phyloP scores from a whole-genome alignment of 2,113 vertebrate genomes.

The Mionectes macconnelli region DNA sequence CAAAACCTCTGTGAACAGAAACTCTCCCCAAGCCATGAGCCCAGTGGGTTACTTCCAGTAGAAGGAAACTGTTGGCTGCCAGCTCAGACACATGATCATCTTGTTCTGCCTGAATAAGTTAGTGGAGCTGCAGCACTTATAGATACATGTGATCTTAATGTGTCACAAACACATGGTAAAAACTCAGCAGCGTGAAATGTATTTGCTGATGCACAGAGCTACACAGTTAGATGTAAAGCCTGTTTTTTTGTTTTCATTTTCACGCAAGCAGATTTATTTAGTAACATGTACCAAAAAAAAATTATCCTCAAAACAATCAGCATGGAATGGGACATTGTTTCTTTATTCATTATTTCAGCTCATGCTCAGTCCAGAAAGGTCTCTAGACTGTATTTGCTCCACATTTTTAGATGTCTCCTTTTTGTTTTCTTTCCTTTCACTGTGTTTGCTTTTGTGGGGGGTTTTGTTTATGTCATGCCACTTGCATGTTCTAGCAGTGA shows the following conservation, averaged over 20 bases:
- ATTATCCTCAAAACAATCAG: neutral
- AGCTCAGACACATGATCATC: neutral
- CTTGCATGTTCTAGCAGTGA: neutral
- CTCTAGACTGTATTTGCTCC: neutral
- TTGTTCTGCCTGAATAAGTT: constrained; percentile 9
- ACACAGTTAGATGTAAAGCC: neutral
- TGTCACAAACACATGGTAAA: neutral
- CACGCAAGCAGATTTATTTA: neutral
- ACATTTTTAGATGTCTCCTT: neutral
- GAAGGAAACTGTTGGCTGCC: neutral
- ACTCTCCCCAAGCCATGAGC: neutral
- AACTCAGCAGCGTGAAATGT: neutral
- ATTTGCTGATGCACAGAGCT: neutral
- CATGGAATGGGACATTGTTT: neutral
- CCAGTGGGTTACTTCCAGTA: neutral
- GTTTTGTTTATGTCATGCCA: neutral
- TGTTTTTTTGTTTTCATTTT: neutral
- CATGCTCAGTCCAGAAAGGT: neutral
- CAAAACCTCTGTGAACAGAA: neutral
- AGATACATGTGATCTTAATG: neutral
- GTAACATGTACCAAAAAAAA: neutral
- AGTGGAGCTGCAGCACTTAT: neutral
- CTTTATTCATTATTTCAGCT: neutral
- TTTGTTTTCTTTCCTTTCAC: neutral
- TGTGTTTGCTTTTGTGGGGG: neutral